These are phyloP conservation scores for Drosophila erecta DNA, from an alignment of 1,140 invertebrate genomes.

Conservation along the genomic window DNA sequence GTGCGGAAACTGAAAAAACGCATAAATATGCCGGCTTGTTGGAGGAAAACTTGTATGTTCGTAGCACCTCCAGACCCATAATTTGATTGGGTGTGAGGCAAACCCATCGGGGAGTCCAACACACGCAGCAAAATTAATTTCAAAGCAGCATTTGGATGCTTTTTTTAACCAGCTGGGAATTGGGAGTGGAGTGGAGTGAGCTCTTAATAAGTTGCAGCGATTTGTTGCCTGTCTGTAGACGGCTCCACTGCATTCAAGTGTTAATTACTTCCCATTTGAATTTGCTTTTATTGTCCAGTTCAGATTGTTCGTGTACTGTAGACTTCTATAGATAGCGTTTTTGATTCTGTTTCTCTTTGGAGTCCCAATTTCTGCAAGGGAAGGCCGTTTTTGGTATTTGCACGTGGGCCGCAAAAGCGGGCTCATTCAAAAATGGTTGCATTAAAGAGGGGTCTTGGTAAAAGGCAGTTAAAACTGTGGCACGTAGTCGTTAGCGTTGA, in stretches of 20 bases:
- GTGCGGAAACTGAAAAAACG: constrained; percentile 8
- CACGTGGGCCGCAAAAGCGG: constrained; percentile 11
- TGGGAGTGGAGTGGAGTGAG: not conserved
- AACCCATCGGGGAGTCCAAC: constrained; percentile 38
- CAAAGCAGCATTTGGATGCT: constrained; percentile 46
- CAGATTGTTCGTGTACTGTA: constrained; percentile 48
- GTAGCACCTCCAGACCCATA: constrained; percentile 14
- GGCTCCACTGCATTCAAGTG: constrained; percentile 37
- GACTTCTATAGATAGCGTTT: too few species aligned
- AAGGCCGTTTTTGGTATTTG: not conserved
- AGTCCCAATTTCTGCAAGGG: not conserved
- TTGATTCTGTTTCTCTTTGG: constrained; percentile 14
- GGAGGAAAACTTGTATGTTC: not conserved
- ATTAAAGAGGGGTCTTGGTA: constrained; percentile 20
- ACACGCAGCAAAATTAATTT: constrained; percentile 52
- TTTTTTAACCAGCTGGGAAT: constrained; percentile 5
- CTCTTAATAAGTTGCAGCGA: constrained; percentile 79
- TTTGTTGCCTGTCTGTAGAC: constrained; percentile 70
- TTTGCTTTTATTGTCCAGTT: constrained; percentile 51
- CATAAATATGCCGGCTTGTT: not conserved
- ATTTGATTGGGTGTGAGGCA: constrained; percentile 9
- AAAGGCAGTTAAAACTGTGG: constrained; percentile 77
- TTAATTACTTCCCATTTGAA: constrained; percentile 79
- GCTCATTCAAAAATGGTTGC: not conserved
- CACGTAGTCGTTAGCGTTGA: constrained; percentile 66